These are phyloP conservation scores for Meiosimyza decipiens DNA, from an alignment of 2,888 invertebrate species.

Conservation along the genomic window DNA sequence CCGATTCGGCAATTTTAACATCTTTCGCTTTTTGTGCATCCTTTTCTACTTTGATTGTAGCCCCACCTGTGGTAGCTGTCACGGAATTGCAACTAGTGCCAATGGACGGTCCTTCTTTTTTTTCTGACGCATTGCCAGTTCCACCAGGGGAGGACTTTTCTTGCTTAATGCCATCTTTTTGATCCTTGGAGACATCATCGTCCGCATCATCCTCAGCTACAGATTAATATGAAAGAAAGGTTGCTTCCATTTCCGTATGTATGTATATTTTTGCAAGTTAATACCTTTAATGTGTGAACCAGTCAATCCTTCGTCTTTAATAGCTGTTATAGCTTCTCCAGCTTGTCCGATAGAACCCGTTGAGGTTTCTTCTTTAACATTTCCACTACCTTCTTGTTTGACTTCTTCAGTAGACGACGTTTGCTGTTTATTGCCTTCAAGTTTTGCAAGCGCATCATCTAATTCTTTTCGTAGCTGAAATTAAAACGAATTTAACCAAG, in stretches of 20 bases:
- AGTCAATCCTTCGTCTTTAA: conserved; percentile 70
- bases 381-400: conserved; percentile 65
- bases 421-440: conserved; percentile 69
- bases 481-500: neutral
- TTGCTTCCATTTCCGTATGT: conserved; percentile 1
- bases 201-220: conserved; percentile 60
- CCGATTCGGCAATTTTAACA: conserved; percentile 74
- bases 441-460: conserved; percentile 73
- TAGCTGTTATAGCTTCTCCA: conserved; percentile 62
- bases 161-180: conserved; percentile 67
- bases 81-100: conserved; percentile 68
- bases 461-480: conserved; percentile 72
- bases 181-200: conserved; percentile 61
- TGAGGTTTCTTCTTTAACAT: conserved; percentile 65
- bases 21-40: conserved; percentile 74
- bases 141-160: conserved; percentile 65
- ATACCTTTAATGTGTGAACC: conserved; percentile 55
- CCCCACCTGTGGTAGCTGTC: conserved; percentile 53
- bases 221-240: neutral
- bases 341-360: conserved; percentile 43
- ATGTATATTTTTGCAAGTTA: neutral
- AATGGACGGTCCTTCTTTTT: conserved; percentile 70
- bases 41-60: conserved; percentile 70
- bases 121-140: conserved; percentile 67
- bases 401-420: conserved; percentile 67